Conservation (phyloP, 2,113 vertebrate species). For the Marcusenius ussheri region DNA sequence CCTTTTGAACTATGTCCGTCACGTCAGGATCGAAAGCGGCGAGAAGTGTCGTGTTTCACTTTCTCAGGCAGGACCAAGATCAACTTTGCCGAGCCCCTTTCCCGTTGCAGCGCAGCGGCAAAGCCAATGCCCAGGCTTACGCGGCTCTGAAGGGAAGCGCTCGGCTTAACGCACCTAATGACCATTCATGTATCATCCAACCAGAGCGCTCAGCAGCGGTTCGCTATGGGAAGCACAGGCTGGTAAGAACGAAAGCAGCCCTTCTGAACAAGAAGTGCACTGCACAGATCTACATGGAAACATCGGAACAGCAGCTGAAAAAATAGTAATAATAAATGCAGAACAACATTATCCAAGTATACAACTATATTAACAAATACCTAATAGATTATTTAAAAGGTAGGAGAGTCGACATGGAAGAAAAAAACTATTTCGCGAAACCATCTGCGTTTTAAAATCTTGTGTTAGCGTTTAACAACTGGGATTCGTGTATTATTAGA, state of each 20-base stretch:
- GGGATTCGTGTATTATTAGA: neutral
- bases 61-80: neutral
- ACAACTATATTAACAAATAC: neutral
- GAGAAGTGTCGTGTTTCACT: slow-evolving; percentile 17
- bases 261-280: neutral
- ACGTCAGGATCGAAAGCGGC: slow-evolving; percentile 22
- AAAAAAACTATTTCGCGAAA: neutral
- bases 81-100: slow-evolving; percentile 9
- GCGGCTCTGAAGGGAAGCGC: neutral
- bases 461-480: neutral
- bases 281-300: neutral
- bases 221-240: neutral
- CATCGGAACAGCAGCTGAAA: neutral
- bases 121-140: neutral
- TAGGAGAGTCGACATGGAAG: neutral
- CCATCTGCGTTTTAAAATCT: neutral
- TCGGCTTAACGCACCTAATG: neutral
- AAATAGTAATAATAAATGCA: neutral
- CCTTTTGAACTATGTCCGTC: slow-evolving; percentile 9
- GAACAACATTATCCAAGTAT: neutral
- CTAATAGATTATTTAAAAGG: neutral
- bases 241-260: neutral
- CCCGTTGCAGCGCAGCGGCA: neutral
- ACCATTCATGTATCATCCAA: neutral
- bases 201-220: neutral